Base-by-base conservation (phyloP, 2,113 vertebrate species). In the Alectura lathami region DNA sequence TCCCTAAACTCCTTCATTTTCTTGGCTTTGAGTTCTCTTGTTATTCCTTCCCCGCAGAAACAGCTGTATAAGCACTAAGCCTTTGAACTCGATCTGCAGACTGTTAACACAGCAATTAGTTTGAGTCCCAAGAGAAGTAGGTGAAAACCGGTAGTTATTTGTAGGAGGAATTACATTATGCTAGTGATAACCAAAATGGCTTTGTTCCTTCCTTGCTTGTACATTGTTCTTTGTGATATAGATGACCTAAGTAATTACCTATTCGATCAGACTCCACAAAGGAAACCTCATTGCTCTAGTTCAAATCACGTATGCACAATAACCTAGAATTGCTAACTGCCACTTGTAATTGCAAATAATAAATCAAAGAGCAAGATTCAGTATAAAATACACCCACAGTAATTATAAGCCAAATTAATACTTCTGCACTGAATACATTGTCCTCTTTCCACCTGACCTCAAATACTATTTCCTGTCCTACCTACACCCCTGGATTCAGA, bases 21-120 rank as follows among this genome's bases (percentile, higher is more conserved):
- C 8, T 38, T 79, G 48, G 38, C 47, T 63, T 42, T 74, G 50
- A n/a, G 42, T 66, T 91, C 48, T 36, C 11, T 66, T 60, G 12
- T 68, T 80, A 23, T 8, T 80, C 36, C 59, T 66, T 53, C 23
- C 40, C 30, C 69, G 26, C 22, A 56, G 63, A 80, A 73, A 7
- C 57, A 83, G 75, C 57, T 80, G 45, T 30, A 36, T 43, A 60
- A 94, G 36, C 76, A 69, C 20, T 13, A 26, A 26, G 48, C 67
- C 88, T 80, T 77, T 88, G 79, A 94, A 80, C 67, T 86, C 76
- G 73, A 43, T 54, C 79, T 76, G n/a, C 51, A 92, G 40, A 10
- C 70, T 83, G 57, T 50, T 86, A 80, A 80, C 68, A 40, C 63
- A 73, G 57, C 45, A 74, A 56, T 86, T 77, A 92, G 62, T 48